Evolutionary conservation across 1,140 invertebrate genomes (phyloP).

Genomic region (Pseudomyrmex concolor): DNA sequence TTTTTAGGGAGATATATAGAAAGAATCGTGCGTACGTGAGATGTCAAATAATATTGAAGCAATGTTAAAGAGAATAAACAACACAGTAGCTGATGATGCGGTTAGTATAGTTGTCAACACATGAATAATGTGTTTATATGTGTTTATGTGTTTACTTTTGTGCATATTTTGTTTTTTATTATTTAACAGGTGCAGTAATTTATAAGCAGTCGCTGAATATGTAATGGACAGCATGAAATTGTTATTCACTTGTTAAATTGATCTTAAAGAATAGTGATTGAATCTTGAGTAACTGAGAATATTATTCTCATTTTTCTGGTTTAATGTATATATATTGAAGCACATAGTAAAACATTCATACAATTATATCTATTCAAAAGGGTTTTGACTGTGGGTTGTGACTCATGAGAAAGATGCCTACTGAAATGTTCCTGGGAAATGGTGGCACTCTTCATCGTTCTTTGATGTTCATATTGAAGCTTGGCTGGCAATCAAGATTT

Average conservation of each 20-base stretch:
- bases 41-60: too few species aligned
- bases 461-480: conserved; percentile 85
- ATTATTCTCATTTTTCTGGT: too few species aligned
- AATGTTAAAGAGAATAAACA: too few species aligned
- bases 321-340: background rate
- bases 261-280: background rate
- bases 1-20: too few species aligned
- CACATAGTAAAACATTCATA: background rate
- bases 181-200: conserved; percentile 24
- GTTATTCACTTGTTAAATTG: background rate
- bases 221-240: background rate
- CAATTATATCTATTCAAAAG: background rate
- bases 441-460: conserved; percentile 79
- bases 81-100: too few species aligned
- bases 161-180: too few species aligned
- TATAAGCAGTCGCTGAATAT: background rate
- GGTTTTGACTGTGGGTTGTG: background rate
- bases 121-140: too few species aligned
- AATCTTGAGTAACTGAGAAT: background rate
- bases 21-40: too few species aligned
- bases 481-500: conserved; percentile 87
- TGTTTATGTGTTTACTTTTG: too few species aligned
- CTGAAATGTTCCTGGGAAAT: conserved; percentile 75
- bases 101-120: too few species aligned
- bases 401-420: conserved; percentile 73